Evolutionary conservation across 2,113 vertebrate species (phyloP), one percentile per base, ranked within the genome.

Genomic region (Salvelinus namaycush): DNA sequence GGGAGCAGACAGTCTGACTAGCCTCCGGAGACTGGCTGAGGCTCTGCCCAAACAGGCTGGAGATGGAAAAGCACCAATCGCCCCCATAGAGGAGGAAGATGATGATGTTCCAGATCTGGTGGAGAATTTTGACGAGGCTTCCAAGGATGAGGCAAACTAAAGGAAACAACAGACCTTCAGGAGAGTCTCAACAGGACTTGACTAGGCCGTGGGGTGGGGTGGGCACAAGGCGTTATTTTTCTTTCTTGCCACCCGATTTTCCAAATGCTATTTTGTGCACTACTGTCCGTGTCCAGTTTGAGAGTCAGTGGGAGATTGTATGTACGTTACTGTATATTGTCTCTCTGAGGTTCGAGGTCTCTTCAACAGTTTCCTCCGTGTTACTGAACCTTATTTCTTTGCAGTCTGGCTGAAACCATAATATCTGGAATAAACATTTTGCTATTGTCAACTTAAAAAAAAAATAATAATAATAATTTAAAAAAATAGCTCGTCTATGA

Each of bases 51-150:
- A 98, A 91, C 98, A 98, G 83, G 82, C 26, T 26, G 26, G 26
- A 26, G 26, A 26, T 26, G 26, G 26, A 26, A 26, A 26, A 26
- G 26, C 26, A 26, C 26, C 26, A 26, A 26, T 26, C 26, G 26
- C 1, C 26, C 24, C 26, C 26, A 26, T 26, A 26, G 26, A 26
- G 26, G 26, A 26, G 26, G 26, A 26, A 26, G 26, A 26, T 26
- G 26, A 26, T 26, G 26, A 26, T 13, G 62, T 84, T 77, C 84
- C 83, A 91, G 97, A 99, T 94, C 95, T 99, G 81, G 97, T 98
- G 92, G 97, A 98, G 93, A 99, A 98, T 88, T 99, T 99, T 4
- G 98, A 99, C 64, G 97, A 98, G 89, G 97, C 97, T 79, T 99
- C 98, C 64, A 99, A 99, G 94, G 95, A 98, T 68, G 97, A 99